These are phyloP conservation scores for Pseudomyrmex pallidus DNA, from an alignment of 1,140 invertebrate genomes.

Conservation along the genomic window DNA sequence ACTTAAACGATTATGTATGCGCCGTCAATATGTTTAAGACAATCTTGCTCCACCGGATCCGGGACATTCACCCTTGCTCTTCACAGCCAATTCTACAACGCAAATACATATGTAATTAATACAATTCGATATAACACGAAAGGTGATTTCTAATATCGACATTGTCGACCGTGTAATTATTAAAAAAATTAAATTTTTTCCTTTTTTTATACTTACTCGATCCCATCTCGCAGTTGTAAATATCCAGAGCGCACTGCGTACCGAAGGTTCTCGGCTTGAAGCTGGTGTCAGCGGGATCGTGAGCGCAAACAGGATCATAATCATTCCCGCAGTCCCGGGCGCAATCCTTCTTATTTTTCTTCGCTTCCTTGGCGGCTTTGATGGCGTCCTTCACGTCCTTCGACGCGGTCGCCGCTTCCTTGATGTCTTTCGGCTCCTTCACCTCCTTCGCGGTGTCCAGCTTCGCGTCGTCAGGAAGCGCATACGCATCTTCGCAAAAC, in stretches of 20 bases:
- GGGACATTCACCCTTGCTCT: slow-evolving; percentile 80
- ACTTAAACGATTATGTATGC: not conserved
- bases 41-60: slow-evolving; percentile 76
- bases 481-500: slow-evolving; percentile 65
- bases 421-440: slow-evolving; percentile 77
- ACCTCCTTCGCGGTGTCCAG: slow-evolving; percentile 62
- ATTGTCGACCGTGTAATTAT: too few species aligned
- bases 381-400: slow-evolving; percentile 82
- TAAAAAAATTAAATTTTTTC: not conserved
- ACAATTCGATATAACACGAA: not conserved
- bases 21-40: slow-evolving; percentile 57
- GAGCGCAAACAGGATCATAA: slow-evolving; percentile 80
- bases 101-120: not conserved
- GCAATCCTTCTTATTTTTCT: slow-evolving; percentile 80
- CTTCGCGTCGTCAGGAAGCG: slow-evolving; percentile 68
- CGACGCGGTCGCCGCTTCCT: slow-evolving; percentile 75
- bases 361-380: slow-evolving; percentile 79
- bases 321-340: slow-evolving; percentile 69
- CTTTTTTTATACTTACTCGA: slow-evolving; percentile 72
- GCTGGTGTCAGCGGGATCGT: slow-evolving; percentile 76
- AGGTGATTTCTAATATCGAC: too few species aligned
- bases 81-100: slow-evolving; percentile 75
- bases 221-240: slow-evolving; percentile 81
- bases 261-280: slow-evolving; percentile 79
- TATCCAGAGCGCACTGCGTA: slow-evolving; percentile 77